A percentile compares a stretch with the other conserved stretches of the same genome.
These are phyloP conservation scores for Theonella swinhoei DNA, from an alignment of 37 sponge, comb jelly and placozoan species.

Conservation along the genomic window DNA sequence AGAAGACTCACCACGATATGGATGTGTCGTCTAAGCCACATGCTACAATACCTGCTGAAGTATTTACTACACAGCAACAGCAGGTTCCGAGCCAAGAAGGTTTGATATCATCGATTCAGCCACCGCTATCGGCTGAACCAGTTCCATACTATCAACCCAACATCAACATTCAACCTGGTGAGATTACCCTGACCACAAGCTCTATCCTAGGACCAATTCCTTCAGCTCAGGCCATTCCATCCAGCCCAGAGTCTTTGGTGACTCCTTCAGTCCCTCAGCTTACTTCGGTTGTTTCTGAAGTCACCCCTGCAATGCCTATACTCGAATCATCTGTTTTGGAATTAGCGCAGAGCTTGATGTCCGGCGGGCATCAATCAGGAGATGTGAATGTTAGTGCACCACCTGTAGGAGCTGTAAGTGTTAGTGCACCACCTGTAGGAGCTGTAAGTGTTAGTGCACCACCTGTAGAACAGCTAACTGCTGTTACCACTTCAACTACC, in stretches of 20 bases:
- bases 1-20: not conserved
- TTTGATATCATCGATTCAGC: not conserved
- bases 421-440: too few species aligned
- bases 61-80: not conserved
- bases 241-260: not conserved
- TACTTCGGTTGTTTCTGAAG: too few species aligned
- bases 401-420: too few species aligned
- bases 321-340: too few species aligned
- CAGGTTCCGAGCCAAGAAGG: not conserved
- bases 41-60: not conserved
- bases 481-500: too few species aligned
- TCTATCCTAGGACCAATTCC: conserved; percentile 29
- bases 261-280: too few species aligned
- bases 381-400: too few species aligned
- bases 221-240: not conserved
- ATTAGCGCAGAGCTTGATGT: too few species aligned
- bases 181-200: conserved; percentile 12
- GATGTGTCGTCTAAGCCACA: not conserved
- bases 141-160: not conserved
- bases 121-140: not conserved
- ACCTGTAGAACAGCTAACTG: too few species aligned
- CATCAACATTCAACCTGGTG: not conserved
- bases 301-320: too few species aligned
- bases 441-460: too few species aligned
- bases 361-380: too few species aligned